Evolutionary conservation across 2,888 invertebrate species (phyloP), one percentile per base, ranked within the genome.

Genomic region (Erpobdella octoculata): DNA sequence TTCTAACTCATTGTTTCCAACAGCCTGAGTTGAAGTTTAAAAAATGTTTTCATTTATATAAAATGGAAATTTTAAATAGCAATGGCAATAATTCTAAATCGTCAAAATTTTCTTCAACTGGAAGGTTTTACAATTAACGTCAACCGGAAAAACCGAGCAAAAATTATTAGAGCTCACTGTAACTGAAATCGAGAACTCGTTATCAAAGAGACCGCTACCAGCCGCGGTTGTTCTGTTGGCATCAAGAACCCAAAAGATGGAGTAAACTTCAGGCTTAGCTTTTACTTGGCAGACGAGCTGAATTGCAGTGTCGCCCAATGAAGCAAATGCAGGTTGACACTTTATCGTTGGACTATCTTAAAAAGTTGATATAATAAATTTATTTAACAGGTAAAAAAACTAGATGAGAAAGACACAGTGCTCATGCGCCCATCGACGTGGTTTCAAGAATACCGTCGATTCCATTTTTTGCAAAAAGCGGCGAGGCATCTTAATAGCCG

Each of bases 311-410:
- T 62, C 62, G 21, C 35, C 35, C 8, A 1, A 31, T 28, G 21
- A n/a, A 33, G 62, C 62, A 4, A 62, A 31, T 28, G 62, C 31
- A 21, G 28, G 8, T n/a, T 35, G 62, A 31, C 62, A 62, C 35
- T 35, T 62, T n/a, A 62, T 62, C 62, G n/a, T 9, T 62, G 62
- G 62, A 62, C 33, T 35, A 35, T 62, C 62, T 62, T 28, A n/a
- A n/a, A n/a, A n/a, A n/a, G n/a, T n/a, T n/a, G n/a, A n/a, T n/a
- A n/a, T n/a, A n/a, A n/a, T n/a, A n/a, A n/a, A n/a, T n/a, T n/a
- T n/a, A n/a, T n/a, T n/a, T n/a, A n/a, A n/a, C n/a, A n/a, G n/a
- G n/a, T n/a, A n/a, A n/a, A n/a, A n/a, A n/a, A n/a, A n/a, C n/a
- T n/a, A n/a, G n/a, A n/a, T n/a, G n/a, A n/a, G n/a, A n/a, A n/a